Base-by-base conservation (phyloP, 2,113 vertebrate species). In the Tetrax tetrax region DNA sequence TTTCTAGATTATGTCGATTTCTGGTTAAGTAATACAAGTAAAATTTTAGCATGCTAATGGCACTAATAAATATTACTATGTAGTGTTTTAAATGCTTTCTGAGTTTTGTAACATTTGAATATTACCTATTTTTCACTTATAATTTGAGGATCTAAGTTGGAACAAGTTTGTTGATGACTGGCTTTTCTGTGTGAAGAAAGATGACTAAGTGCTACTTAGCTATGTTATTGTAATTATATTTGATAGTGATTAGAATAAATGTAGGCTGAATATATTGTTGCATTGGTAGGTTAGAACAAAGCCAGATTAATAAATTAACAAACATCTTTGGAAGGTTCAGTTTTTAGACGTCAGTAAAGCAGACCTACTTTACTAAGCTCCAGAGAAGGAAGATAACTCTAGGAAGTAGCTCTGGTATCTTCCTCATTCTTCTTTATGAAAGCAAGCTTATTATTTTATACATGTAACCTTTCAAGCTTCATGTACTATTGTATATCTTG, bases 381-480 rank as follows among this genome's bases (percentile, higher is more conserved):
- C 2, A 4, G 1, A 1, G 20, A 77, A 69, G 27, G 50, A 87
- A 51, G 38, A 23, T 47, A 76, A 31, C 0, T 0, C 18, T 14
- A 59, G n/a, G 41, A 71, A 63, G 35, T 63, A 22, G 6, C 38
- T 83, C 15, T 72, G 12, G 10, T 89, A 51, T 56, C 6, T 61
- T 13, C 19, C 14, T 75, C 38, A 6, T 61, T 68, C 18, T 70
- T 65, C 20, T 38, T 61, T 53, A 45, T 79, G 41, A 66, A 82
- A 71, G 31, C 10, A 65, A 74, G 12, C 9, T 59, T 74, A 33
- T 27, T 54, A 4, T 60, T 82, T 74, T 56, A 25, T 37, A 29
- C 4, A 24, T 59, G 20, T 72, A 60, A 45, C 18, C 9, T 48
- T 61, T 90, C 47, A 75, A 74, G 27, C 21, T 53, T 63, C 47